phyloP scores from a whole-genome alignment of 2,113 vertebrate species.

The Dunckerocampus dactyliophorus region DNA sequence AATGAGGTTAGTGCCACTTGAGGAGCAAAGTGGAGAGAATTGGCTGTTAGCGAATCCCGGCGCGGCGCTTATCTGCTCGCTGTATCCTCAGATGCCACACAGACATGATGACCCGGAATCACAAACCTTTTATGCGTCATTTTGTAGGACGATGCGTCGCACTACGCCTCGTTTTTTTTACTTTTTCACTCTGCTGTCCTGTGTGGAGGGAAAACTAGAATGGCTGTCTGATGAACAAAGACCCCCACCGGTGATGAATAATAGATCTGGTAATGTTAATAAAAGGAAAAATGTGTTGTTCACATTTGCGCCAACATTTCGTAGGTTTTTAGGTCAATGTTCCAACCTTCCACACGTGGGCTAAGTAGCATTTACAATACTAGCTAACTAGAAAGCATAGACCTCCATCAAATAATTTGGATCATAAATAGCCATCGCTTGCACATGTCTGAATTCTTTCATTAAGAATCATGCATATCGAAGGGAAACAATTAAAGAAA shows the following conservation, averaged over 20 bases:
- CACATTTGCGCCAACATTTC: no score
- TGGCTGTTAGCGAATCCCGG: constrained; percentile 26
- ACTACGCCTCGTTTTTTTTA: background rate
- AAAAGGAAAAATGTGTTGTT: no score
- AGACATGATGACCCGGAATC: constrained; percentile 15
- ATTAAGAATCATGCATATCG: no score
- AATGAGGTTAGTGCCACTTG: constrained; percentile 65
- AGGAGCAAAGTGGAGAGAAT: constrained; percentile 45
- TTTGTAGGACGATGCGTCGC: constrained; percentile 14
- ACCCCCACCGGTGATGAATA: background rate
- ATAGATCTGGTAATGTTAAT: no score
- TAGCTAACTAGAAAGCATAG: no score
- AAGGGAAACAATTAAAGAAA: no score
- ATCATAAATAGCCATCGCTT: no score
- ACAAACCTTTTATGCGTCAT: constrained; percentile 3
- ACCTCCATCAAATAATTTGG: no score
- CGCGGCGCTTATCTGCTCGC: constrained; percentile 4
- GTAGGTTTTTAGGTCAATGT: no score
- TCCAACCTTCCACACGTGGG: no score
- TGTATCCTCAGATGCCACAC: constrained; percentile 28
- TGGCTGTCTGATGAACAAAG: background rate
- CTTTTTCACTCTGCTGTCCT: background rate
- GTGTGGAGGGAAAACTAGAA: background rate
- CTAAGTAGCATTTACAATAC: no score
- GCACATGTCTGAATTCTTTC: no score